A percentile compares a stretch with the other conserved stretches of the same genome.
These are phyloP conservation scores for Porites lobata DNA, from an alignment of 92 coral and sea anemone genomes.

Conservation along the genomic window DNA sequence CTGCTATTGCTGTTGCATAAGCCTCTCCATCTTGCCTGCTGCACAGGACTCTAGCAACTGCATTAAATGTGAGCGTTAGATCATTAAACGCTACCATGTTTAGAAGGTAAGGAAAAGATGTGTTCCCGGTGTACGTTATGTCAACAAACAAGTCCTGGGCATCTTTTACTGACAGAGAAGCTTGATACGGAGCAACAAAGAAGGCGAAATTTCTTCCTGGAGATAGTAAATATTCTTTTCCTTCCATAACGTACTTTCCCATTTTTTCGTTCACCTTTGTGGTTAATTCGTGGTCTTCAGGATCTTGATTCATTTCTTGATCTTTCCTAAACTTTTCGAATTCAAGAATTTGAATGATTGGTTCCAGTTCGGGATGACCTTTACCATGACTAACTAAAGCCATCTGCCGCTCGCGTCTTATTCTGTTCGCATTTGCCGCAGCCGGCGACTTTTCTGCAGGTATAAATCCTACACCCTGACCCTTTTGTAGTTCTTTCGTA, in stretches of 20 bases:
- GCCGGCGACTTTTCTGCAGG: conserved; percentile 69
- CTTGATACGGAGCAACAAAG: conserved; percentile 59
- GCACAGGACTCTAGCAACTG: conserved; percentile 43
- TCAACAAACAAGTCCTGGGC: conserved; percentile 42
- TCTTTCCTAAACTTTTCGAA: conserved; percentile 41
- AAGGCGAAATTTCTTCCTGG: conserved; percentile 64
- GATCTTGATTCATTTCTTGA: conserved; percentile 48
- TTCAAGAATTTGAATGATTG: conserved; percentile 51
- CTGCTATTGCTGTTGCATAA: conserved; percentile 50
- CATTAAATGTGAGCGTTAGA: conserved; percentile 28
- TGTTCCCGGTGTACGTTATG: conserved; percentile 48
- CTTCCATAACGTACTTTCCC: conserved; percentile 65
- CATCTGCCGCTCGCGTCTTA: conserved; percentile 34
- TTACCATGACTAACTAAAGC: conserved; percentile 13
- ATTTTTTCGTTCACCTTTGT: conserved; percentile 43
- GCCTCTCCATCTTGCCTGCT: conserved; percentile 69
- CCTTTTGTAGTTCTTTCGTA: conserved; percentile 30
- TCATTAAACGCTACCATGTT: conserved; percentile 58
- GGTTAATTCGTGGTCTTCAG: conserved; percentile 49
- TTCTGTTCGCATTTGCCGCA: conserved; percentile 50
- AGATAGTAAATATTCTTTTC: conserved; percentile 57
- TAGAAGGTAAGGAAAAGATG: conserved; percentile 44
- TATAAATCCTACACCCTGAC: conserved; percentile 65
- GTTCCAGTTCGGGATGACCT: conserved; percentile 40
- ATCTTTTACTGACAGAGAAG: not conserved